Base-by-base conservation (phyloP, 2,888 invertebrate genomes). In the Ramazzottius varieornatus region DNA sequence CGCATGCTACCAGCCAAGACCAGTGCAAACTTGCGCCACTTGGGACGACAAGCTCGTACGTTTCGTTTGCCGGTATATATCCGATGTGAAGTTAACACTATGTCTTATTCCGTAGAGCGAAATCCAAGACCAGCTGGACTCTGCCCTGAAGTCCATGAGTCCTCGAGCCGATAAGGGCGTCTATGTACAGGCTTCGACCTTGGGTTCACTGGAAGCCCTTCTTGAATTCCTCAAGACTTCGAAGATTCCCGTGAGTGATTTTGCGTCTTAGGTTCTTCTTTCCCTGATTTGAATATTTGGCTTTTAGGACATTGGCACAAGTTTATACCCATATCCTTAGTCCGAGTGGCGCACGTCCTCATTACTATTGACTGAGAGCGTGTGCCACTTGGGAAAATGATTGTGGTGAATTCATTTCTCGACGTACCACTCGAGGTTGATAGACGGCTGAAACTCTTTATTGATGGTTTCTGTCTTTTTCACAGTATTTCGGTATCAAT, bases 121-220 rank as follows among this genome's bases (percentile, higher is more conserved):
- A 75, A 88, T 93, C 1, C 84, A 88, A 0, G 82, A 82, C 65
- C 91, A 92, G 73, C 78, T 98, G 71, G 85, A 86, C 73, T 84
- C 85, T 32, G 94, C 92, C 1, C 81, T 98, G 65, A 88, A 87
- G 65, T 86, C 87, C 33, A 94, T 99, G 73, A 92, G 90, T 75
- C 78, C 8, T 20, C 70, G 92, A 69, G 83, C 86, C 46, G 88
- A 88, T 70, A 82, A 88, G 68, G 98, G 98, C 63, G 98, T 98
- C 63, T 94, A 90, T 77, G 98, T 98, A n/a, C 96, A 98, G 74
- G 96, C 98, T 0, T 96, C 94, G 1, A 99, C 98, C n/a, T 81
- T 99, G 2, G 98, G 98, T 4, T 98, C 98, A 0, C 80, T 99
- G 13, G 98, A 99, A 77, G 98, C 98, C 0, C 78, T 99, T 66